These are phyloP conservation scores for Peromyscus attwateri DNA, from an alignment of 2,797 vertebrate species.

Conservation along the genomic window DNA sequence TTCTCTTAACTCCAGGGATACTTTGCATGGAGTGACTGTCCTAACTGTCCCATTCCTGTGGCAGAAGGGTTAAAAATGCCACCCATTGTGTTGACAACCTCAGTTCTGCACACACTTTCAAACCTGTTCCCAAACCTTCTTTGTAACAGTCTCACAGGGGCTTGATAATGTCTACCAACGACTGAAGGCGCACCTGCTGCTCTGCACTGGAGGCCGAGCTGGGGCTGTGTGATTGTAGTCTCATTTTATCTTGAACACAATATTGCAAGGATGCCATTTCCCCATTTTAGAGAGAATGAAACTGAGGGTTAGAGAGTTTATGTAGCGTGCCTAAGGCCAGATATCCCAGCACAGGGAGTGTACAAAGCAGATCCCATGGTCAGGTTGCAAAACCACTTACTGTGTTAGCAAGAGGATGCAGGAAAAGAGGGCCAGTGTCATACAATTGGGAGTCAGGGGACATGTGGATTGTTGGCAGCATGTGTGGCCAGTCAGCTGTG, in stretches of 20 bases:
- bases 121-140: not conserved
- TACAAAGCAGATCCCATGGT: not conserved
- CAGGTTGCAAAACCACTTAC: not conserved
- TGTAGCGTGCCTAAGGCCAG: not conserved
- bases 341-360: not conserved
- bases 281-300: slow-evolving; percentile 42
- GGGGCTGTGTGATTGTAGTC: not conserved
- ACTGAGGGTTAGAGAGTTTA: not conserved
- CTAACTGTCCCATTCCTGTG: not conserved
- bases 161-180: not conserved
- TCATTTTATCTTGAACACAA: not conserved
- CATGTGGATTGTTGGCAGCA: not conserved
- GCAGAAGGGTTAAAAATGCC: not conserved
- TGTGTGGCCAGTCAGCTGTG: not conserved
- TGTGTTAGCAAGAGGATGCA: not conserved
- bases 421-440: not conserved
- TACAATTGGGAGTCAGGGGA: too few relatives aligned
- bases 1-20: not conserved
- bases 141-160: not conserved
- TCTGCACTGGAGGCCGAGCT: not conserved
- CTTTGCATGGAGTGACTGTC: not conserved
- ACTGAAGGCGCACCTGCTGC: not conserved
- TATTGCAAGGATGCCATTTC: not conserved
- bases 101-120: not conserved
- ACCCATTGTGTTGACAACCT: not conserved